These are phyloP conservation scores for Corythoichthys haematopterus DNA, from an alignment of 2,113 vertebrate species.

Conservation along the genomic window DNA sequence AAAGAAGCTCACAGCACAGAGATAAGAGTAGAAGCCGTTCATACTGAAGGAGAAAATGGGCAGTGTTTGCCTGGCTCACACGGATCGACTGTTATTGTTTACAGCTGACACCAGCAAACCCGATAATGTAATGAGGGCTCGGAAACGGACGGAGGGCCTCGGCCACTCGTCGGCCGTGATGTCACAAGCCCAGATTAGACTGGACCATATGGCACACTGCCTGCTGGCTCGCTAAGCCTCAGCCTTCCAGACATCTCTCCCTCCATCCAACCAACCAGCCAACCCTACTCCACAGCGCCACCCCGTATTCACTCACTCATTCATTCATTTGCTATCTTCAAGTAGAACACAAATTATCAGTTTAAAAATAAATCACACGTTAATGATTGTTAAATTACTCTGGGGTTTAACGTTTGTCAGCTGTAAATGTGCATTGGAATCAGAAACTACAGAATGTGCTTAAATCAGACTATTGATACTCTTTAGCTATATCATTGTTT, in stretches of 20 bases:
- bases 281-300: not conserved
- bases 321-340: not conserved
- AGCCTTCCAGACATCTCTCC: slow-evolving; percentile 20
- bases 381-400: too few relatives aligned
- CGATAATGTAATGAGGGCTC: slow-evolving; percentile 40
- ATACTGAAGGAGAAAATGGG: not conserved
- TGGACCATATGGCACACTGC: slow-evolving; percentile 60
- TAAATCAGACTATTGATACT: too few relatives aligned
- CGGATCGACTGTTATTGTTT: slow-evolving; percentile 43
- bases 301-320: not conserved
- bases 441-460: too few relatives aligned
- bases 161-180: slow-evolving; percentile 50
- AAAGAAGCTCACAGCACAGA: not conserved
- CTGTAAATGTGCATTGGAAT: too few relatives aligned
- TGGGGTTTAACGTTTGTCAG: too few relatives aligned
- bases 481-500: too few relatives aligned
- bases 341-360: too few relatives aligned
- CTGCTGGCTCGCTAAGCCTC: slow-evolving; percentile 61
- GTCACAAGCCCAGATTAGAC: slow-evolving; percentile 68
- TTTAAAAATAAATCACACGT: too few relatives aligned
- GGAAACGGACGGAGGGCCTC: slow-evolving; percentile 40
- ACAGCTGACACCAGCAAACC: slow-evolving; percentile 41
- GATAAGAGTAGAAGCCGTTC: not conserved
- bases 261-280: not conserved
- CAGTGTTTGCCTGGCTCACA: slow-evolving; percentile 12